A percentile compares a stretch with the other conserved stretches of the same genome.
Evolutionary conservation across 2,113 vertebrate genomes (phyloP).

Genomic region (Nipponia nippon): DNA sequence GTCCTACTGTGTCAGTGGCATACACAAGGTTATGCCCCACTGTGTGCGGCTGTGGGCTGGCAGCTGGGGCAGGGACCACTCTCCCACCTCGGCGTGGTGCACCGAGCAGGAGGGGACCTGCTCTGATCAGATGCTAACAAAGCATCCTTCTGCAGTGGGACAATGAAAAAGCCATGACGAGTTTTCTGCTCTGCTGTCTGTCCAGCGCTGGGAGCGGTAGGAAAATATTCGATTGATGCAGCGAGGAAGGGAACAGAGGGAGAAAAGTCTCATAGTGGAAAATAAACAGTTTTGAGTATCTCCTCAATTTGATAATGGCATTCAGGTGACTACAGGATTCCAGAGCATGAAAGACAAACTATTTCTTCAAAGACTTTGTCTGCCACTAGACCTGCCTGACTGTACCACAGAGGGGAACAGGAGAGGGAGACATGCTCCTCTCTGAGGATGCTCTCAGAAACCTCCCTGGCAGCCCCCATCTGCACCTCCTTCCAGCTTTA

Average conservation of each 20-base stretch:
- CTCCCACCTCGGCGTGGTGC: accelerated
- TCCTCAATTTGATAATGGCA: background rate
- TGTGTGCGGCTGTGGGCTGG: accelerated
- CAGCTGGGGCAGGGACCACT: background rate
- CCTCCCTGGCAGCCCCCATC: background rate
- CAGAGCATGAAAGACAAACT: background rate
- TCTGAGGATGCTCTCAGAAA: background rate
- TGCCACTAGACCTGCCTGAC: background rate
- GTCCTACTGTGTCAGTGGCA: background rate
- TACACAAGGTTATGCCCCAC: background rate
- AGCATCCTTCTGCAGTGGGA: background rate
- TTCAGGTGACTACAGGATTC: background rate
- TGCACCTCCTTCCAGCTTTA: background rate
- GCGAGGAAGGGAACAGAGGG: background rate
- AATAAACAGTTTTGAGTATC: background rate
- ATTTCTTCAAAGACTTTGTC: background rate
- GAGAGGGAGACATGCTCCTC: slow-evolving; percentile 1
- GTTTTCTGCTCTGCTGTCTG: background rate
- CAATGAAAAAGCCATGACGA: background rate
- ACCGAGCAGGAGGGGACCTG: background rate
- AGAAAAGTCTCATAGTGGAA: background rate
- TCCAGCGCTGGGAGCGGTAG: accelerated
- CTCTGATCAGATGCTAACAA: background rate
- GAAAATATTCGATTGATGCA: background rate
- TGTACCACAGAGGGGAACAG: background rate